phyloP scores from a whole-genome alignment of 2,888 invertebrate species.

The Polyommatus icarus region DNA sequence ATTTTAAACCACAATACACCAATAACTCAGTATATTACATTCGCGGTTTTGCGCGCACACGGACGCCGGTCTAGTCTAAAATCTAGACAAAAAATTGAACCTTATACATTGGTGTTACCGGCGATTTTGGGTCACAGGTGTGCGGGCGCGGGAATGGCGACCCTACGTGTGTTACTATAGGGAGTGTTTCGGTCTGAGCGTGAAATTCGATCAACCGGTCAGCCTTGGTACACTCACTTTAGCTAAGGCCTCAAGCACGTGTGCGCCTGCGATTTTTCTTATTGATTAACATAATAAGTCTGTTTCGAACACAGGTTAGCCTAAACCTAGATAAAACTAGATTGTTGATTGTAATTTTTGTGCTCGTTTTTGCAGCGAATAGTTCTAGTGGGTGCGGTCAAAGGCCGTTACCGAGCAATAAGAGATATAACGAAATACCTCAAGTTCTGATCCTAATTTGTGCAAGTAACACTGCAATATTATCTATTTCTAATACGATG shows the following conservation, averaged over 20 bases:
- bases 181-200: constrained; percentile 40
- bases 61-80: constrained; percentile 38
- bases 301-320: constrained; percentile 14
- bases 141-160: constrained; percentile 34
- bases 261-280: constrained; percentile 34
- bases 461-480: no score
- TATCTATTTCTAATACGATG: no score
- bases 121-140: constrained; percentile 35
- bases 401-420: neutral
- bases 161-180: constrained; percentile 39
- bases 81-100: constrained; percentile 35
- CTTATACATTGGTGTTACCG: constrained; percentile 34
- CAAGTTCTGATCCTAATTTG: neutral
- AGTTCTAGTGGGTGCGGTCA: neutral
- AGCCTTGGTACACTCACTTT: constrained; percentile 49
- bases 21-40: constrained; percentile 1
- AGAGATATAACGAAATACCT: no score
- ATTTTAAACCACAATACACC: constrained; percentile 19
- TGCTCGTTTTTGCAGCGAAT: neutral
- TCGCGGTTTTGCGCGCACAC: constrained; percentile 34
- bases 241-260: constrained; percentile 42
- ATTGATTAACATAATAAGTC: constrained; percentile 25
- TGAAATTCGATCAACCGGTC: constrained; percentile 42
- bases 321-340: constrained; percentile 21
- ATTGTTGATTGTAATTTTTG: constrained; percentile 24